phyloP scores from a whole-genome alignment of 2,113 vertebrate species.

The Xiphophorus maculatus region DNA sequence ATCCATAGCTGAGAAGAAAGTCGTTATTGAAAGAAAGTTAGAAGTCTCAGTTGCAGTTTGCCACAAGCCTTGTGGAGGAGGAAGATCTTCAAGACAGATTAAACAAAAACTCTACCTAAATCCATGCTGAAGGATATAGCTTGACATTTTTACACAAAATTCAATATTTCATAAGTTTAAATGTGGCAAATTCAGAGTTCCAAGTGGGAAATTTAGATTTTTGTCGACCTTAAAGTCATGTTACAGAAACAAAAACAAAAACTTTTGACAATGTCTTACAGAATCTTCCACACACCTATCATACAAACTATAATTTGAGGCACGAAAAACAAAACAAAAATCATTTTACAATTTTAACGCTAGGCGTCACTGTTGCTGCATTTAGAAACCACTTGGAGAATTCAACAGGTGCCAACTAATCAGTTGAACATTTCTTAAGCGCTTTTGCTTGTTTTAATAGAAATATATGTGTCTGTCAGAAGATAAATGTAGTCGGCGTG shows the following conservation, averaged over 20 bases:
- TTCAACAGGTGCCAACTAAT: constrained; percentile 43
- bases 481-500: not conserved
- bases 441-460: not conserved
- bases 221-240: too few species aligned
- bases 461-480: not conserved
- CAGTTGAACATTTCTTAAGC: not conserved
- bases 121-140: not conserved
- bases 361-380: constrained; percentile 49
- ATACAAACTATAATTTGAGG: too few species aligned
- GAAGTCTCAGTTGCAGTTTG: not conserved
- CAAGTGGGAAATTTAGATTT: too few species aligned
- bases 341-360: not conserved
- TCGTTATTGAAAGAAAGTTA: not conserved
- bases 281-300: too few species aligned
- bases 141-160: too few species aligned
- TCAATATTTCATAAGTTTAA: too few species aligned
- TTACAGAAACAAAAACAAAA: too few species aligned
- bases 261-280: too few species aligned
- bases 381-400: not conserved
- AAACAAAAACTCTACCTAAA: not conserved
- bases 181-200: too few species aligned
- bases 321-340: not conserved
- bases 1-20: not conserved
- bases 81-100: not conserved
- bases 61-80: not conserved